phyloP scores from a whole-genome alignment of 2,113 vertebrate species.

The Grammomys surdaster region DNA sequence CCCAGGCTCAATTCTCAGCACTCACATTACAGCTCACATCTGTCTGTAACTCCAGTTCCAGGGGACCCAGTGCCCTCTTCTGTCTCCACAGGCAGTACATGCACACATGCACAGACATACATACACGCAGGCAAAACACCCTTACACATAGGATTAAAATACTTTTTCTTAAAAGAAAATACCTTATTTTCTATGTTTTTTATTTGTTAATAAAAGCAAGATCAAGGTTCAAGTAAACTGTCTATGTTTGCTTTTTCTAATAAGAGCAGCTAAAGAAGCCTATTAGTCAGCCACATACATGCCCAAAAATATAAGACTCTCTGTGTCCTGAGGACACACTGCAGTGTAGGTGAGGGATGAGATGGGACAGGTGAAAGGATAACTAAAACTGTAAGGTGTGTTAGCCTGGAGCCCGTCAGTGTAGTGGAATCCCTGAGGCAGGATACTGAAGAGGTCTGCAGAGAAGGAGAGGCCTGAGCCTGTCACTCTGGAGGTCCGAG shows the following conservation, averaged over 20 bases:
- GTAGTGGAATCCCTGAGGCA: neutral
- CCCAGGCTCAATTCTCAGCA: neutral
- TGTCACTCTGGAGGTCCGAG: neutral
- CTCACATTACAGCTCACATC: neutral
- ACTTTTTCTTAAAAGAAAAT: constrained; percentile 34
- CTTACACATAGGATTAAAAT: neutral
- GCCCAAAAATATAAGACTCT: neutral
- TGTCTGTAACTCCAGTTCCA: neutral
- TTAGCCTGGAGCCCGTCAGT: neutral
- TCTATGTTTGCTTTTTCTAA: constrained; percentile 56
- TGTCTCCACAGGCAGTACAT: neutral
- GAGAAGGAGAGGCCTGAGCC: neutral
- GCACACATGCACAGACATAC: neutral
- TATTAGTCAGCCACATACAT: constrained; percentile 1
- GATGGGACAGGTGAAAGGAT: neutral
- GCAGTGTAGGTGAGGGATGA: neutral
- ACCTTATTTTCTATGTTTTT: constrained; percentile 25
- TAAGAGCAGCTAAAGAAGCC: neutral
- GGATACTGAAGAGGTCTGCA: neutral
- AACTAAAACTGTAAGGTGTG: neutral
- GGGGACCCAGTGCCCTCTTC: neutral
- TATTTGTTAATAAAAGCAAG: constrained; percentile 20
- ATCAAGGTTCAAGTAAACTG: constrained; percentile 47
- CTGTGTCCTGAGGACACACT: constrained; percentile 26
- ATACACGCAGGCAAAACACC: neutral